Evolutionary conservation across 37 sponge, comb jelly and placozoan genomes (phyloP).

Genomic region (Amphimedon queenslandica): DNA sequence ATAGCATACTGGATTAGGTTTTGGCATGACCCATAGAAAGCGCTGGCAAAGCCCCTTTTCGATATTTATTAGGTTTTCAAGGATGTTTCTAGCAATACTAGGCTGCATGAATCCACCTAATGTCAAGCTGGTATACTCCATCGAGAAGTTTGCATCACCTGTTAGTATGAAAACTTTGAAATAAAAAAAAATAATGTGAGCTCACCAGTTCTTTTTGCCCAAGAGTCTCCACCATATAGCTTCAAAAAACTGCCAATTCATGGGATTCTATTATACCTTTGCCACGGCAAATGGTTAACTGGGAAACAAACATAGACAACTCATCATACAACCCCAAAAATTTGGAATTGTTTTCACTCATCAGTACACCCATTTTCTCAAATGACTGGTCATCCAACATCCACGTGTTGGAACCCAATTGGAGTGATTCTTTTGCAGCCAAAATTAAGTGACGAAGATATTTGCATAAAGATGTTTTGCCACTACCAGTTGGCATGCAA

Average conservation of each 20-base stretch:
- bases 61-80: constrained; percentile 14
- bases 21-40: constrained; percentile 40
- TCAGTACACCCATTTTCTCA: constrained; percentile 29
- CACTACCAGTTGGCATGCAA: constrained; percentile 42
- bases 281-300: constrained; percentile 19
- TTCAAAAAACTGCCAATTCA: constrained; percentile 23
- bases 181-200: not conserved
- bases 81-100: not conserved
- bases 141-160: constrained; percentile 31
- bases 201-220: constrained; percentile 22
- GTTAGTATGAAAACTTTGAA: constrained; percentile 6
- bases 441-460: constrained; percentile 1
- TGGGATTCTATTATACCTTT: constrained; percentile 15
- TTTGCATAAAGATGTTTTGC: constrained; percentile 25
- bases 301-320: constrained; percentile 29
- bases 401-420: not conserved
- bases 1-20: constrained; percentile 9
- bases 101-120: constrained; percentile 36
- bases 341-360: constrained; percentile 16
- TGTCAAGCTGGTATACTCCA: constrained; percentile 17
- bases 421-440: not conserved
- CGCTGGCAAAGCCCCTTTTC: constrained; percentile 42
- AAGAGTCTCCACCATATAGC: constrained; percentile 16
- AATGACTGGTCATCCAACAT: constrained; percentile 23
- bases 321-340: constrained; percentile 32